phyloP scores from a whole-genome alignment of 2,113 vertebrate species.

The Antigone vipio region DNA sequence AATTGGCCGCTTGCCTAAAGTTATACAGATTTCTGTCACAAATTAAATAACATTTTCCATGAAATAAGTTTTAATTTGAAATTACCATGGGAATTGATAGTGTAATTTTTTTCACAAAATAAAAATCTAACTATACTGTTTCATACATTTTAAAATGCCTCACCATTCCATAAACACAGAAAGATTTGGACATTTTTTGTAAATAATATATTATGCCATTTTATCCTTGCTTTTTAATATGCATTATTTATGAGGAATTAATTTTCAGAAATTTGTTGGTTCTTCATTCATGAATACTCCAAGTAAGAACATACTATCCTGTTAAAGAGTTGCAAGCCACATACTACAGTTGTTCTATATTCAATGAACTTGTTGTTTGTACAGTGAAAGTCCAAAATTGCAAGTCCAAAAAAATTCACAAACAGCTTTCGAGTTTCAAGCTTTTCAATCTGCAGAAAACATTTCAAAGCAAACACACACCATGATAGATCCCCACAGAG shows the following conservation, averaged over 20 bases:
- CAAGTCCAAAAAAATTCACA: neutral
- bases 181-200: neutral
- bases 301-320: neutral
- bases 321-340: neutral
- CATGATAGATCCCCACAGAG: neutral
- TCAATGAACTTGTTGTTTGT: neutral
- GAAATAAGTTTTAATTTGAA: constrained; percentile 14
- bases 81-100: neutral
- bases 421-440: neutral
- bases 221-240: neutral
- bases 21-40: neutral
- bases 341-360: neutral
- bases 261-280: neutral
- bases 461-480: neutral
- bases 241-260: neutral
- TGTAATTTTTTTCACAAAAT: neutral
- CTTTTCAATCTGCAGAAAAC: neutral
- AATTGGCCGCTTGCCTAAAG: constrained; percentile 27
- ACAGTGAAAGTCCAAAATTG: neutral
- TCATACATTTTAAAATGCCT: neutral
- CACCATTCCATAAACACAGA: neutral
- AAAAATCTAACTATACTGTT: neutral
- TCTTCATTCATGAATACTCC: neutral
- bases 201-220: neutral
- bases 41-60: constrained; percentile 24